Conservation (phyloP, 2,888 invertebrate genomes). For the Hyposoter didymator region DNA sequence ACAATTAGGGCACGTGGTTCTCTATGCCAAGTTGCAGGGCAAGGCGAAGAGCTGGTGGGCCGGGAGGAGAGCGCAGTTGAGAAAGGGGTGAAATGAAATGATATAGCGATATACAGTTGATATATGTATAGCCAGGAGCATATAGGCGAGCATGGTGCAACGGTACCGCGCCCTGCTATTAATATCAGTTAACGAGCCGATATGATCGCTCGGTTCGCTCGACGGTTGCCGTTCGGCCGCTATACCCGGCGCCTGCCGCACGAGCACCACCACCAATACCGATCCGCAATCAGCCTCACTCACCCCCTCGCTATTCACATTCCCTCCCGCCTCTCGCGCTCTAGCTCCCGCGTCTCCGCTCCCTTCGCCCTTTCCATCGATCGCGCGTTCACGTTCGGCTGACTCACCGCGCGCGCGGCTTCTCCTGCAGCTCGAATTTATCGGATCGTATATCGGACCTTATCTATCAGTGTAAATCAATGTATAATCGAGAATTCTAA, state of each 20-base stretch:
- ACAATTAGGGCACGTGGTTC: slow-evolving; percentile 79
- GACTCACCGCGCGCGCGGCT: slow-evolving; percentile 71
- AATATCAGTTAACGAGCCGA: slow-evolving; percentile 84
- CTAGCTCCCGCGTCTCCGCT: background rate
- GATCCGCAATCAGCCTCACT: slow-evolving; percentile 50
- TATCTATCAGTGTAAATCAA: slow-evolving; percentile 69
- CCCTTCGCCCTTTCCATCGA: slow-evolving; percentile 69
- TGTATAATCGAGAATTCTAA: slow-evolving; percentile 65
- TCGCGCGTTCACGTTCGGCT: slow-evolving; percentile 69
- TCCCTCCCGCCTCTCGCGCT: slow-evolving; percentile 52
- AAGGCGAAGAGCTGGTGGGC: background rate
- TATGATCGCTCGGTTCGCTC: slow-evolving; percentile 81
- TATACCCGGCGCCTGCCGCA: slow-evolving; percentile 54
- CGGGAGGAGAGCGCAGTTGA: slow-evolving; percentile 26
- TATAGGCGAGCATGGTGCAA: slow-evolving; percentile 50
- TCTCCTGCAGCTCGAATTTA: slow-evolving; percentile 61
- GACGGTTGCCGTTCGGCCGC: slow-evolving; percentile 66
- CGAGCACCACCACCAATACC: slow-evolving; percentile 63
- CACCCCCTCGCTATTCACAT: slow-evolving; percentile 33
- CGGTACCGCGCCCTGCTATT: slow-evolving; percentile 83
- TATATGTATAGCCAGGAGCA: background rate
- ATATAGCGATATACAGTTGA: slow-evolving; percentile 19
- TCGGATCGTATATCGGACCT: slow-evolving; percentile 67
- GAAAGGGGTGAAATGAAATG: slow-evolving; percentile 57
- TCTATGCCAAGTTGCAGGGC: slow-evolving; percentile 27